Percentiles rank a stretch among this genome's conserved stretches.
Conservation (phyloP, 2,888 invertebrate genomes). For the Heliconius hortense region DNA sequence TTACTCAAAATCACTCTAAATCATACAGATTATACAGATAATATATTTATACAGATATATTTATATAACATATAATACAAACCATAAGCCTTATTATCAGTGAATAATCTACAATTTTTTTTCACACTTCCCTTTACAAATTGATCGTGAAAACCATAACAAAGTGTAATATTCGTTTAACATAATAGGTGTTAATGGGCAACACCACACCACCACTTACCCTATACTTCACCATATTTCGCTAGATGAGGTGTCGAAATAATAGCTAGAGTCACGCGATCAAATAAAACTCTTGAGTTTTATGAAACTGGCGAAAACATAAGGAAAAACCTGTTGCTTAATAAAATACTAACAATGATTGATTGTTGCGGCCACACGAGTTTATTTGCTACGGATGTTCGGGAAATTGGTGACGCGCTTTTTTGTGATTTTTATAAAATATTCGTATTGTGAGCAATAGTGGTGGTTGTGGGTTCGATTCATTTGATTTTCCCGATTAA, state of each 20-base stretch:
- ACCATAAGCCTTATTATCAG: too few relatives aligned
- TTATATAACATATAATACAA: too few relatives aligned
- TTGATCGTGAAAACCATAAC: not conserved
- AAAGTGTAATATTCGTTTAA: constrained; percentile 5
- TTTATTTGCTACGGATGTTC: constrained; percentile 18
- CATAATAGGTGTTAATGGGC: constrained; percentile 15
- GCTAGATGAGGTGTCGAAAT: constrained; percentile 47
- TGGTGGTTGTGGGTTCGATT: not conserved
- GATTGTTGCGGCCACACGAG: constrained; percentile 26
- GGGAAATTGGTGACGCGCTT: not conserved
- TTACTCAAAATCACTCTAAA: too few relatives aligned
- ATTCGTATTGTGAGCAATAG: not conserved
- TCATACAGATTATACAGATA: too few relatives aligned
- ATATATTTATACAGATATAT: too few relatives aligned
- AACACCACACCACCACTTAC: constrained; percentile 28
- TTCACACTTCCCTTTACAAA: not conserved
- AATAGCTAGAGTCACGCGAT: constrained; percentile 48
- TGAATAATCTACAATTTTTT: not conserved
- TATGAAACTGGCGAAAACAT: constrained; percentile 39
- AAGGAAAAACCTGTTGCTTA: constrained; percentile 44
- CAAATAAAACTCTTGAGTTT: constrained; percentile 39
- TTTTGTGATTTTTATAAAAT: not conserved
- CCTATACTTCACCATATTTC: constrained; percentile 40
- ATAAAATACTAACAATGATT: constrained; percentile 38
- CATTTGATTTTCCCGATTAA: not conserved